Conservation (phyloP, 2,113 vertebrate genomes). For the Melanerpes aurifrons region DNA sequence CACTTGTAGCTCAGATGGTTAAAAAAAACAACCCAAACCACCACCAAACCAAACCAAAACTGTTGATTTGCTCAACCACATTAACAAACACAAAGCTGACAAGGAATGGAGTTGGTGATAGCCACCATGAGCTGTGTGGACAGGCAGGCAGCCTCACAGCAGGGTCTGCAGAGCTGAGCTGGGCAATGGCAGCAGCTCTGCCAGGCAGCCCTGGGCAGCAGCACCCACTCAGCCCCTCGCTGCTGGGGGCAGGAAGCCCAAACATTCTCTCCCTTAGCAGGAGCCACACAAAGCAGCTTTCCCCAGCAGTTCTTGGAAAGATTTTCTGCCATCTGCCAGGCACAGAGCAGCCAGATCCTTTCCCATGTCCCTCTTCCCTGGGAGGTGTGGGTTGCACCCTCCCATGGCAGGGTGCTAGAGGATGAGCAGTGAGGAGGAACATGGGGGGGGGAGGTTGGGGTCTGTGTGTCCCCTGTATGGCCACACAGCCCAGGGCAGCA, state of each 20-base stretch:
- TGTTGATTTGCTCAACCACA: neutral
- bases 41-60: neutral
- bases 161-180: accelerated
- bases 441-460: no score
- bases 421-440: no score
- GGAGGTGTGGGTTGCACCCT: no score
- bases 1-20: constrained; percentile 15
- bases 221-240: neutral
- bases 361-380: neutral
- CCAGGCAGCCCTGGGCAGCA: neutral
- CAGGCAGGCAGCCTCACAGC: accelerated
- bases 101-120: neutral
- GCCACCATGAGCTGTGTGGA: accelerated
- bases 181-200: neutral
- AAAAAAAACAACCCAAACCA: neutral
- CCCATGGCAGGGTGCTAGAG: no score
- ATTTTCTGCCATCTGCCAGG: no score
- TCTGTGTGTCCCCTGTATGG: no score
- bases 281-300: neutral
- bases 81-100: neutral
- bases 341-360: neutral
- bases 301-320: neutral
- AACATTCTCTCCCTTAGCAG: neutral
- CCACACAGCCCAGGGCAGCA: no score
- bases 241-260: neutral